Evolutionary conservation across 1,140 invertebrate genomes (phyloP), one percentile per base, ranked within the genome.

Genomic region (Semibalanus balanoides): DNA sequence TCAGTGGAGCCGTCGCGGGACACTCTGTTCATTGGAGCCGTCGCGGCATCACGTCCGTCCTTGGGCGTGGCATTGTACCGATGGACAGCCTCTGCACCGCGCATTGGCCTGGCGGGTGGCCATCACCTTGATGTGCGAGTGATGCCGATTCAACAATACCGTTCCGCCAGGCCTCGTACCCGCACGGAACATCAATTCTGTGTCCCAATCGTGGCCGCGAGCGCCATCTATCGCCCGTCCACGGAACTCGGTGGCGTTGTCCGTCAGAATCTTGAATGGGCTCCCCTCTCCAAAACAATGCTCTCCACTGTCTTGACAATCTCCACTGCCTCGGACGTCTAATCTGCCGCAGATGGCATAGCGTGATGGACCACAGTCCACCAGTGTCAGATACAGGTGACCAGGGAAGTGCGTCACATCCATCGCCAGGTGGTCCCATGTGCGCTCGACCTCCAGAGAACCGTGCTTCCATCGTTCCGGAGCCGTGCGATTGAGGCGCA

Each of bases 281-380:
- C 75, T 31, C 31, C 75, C n/a, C 75, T 25, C 28, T 74, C 75
- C 70, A 72, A 72, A 17, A 76, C 64, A 35, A 76, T 31, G 28
- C 25, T 74, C 28, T 76, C 17, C 30, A 76, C 9, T 19, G 17
- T 35, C 0, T 30, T 51, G 64, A 74, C 29, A 22, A 76, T 30
- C 29, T 19, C 30, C 29, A 1, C 71, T 3, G 76, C 28, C 30
- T 76, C 71, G 73, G 7, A 7, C 71, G 71, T 25, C 43, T 3
- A 75, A 5, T 76, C 43, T 7, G 22, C 75, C 1, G 72, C 43
- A 76, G 3, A 76, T 76, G 31, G 75, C 72, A 14, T 76, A 76
- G 0, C 70, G 76, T 19, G 76, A 30, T 11, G 76, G 76, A 5
- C 76, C 71, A 29, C 69, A 76, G 72, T 76, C 76, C 3, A 76